phyloP scores from a whole-genome alignment of 2,888 invertebrate species.

The Clepsis dumicolana region DNA sequence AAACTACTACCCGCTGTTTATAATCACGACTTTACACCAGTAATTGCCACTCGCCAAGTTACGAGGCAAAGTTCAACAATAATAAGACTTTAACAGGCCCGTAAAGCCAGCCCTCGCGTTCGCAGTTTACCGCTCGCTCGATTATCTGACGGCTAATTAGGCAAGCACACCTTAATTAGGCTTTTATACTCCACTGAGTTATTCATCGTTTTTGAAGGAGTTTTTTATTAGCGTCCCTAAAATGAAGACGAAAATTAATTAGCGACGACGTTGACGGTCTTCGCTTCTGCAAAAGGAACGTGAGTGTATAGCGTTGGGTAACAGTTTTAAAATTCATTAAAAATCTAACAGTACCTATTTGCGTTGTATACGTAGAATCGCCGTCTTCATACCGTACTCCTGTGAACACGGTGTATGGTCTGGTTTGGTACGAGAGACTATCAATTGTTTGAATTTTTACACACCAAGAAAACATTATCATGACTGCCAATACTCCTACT shows the following conservation, averaged over 20 bases:
- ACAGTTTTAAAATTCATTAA: background rate
- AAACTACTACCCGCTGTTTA: slow-evolving; percentile 5
- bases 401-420: too few species aligned
- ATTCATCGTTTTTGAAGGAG: slow-evolving; percentile 49
- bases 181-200: slow-evolving; percentile 52
- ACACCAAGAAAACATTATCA: too few species aligned
- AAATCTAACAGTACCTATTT: background rate
- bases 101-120: slow-evolving; percentile 62
- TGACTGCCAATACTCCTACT: too few species aligned
- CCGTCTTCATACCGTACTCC: too few species aligned
- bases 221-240: slow-evolving; percentile 42
- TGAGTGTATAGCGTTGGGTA: background rate
- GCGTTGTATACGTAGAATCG: too few species aligned
- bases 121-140: slow-evolving; percentile 57
- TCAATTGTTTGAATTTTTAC: too few species aligned
- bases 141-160: slow-evolving; percentile 63
- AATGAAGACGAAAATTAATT: slow-evolving; percentile 45
- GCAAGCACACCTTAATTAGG: slow-evolving; percentile 58
- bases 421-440: too few species aligned
- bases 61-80: slow-evolving; percentile 68
- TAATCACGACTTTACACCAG: slow-evolving; percentile 48
- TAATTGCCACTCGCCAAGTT: slow-evolving; percentile 58
- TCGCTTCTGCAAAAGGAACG: background rate
- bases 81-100: slow-evolving; percentile 66
- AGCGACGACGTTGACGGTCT: slow-evolving; percentile 32